These are phyloP conservation scores for Patiria pectinifera DNA, from an alignment of 53 echinoderm and acorn worm species.

Conservation along the genomic window DNA sequence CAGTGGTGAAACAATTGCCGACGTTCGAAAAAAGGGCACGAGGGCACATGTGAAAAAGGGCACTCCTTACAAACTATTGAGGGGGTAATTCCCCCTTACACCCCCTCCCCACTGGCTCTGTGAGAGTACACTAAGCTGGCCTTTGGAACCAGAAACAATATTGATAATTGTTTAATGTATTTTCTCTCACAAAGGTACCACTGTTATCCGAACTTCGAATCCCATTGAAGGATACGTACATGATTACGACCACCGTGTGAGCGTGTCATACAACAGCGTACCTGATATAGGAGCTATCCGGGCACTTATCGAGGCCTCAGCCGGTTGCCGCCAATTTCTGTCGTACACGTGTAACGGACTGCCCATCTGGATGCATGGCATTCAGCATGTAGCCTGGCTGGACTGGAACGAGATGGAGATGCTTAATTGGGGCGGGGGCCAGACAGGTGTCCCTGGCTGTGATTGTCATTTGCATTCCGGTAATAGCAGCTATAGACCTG, in stretches of 20 bases:
- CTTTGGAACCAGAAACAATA: not conserved
- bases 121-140: no score
- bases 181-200: slow-evolving; percentile 28
- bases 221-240: not conserved
- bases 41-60: no score
- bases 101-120: no score
- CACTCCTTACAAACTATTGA: no score
- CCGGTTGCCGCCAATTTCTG: slow-evolving; percentile 6
- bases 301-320: slow-evolving; percentile 33
- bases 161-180: not conserved
- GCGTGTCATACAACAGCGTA: slow-evolving; percentile 3
- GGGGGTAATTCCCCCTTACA: no score
- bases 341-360: not conserved
- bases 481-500: not conserved
- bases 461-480: not conserved
- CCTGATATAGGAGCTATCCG: slow-evolving; percentile 1
- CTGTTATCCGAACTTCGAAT: not conserved
- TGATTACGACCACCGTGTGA: not conserved
- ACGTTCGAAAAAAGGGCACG: no score
- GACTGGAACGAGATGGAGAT: slow-evolving; percentile 23
- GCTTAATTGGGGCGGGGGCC: slow-evolving; percentile 40
- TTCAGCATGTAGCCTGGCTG: slow-evolving; percentile 36
- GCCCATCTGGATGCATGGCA: slow-evolving; percentile 22
- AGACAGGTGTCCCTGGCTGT: slow-evolving; percentile 2
- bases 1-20: no score